Percentiles rank a stretch among this genome's conserved stretches.
phyloP scores from a whole-genome alignment of 1,140 invertebrate species.

The Zaprionus tsacasi region DNA sequence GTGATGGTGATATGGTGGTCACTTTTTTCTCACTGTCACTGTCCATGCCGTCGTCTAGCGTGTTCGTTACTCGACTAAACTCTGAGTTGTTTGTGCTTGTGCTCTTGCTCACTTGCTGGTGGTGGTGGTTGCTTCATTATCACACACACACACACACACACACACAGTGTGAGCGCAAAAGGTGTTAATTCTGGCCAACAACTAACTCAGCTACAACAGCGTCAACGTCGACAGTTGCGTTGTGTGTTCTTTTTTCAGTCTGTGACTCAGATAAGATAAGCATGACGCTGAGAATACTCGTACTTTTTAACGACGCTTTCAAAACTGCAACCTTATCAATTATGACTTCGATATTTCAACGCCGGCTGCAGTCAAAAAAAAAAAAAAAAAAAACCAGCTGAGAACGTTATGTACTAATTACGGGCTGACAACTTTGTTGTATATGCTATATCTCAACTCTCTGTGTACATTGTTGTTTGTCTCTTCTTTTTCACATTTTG shows the following conservation, averaged over 20 bases:
- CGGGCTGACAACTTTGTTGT: constrained; percentile 12
- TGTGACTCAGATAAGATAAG: constrained; percentile 56
- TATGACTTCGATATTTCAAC: constrained; percentile 37
- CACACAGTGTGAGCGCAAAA: constrained; percentile 40
- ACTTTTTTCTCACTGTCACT: constrained; percentile 56
- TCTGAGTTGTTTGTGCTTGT: background rate
- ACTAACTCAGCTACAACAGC: constrained; percentile 28
- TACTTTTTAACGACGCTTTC: constrained; percentile 25
- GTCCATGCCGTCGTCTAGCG: constrained; percentile 58
- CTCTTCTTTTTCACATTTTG: constrained; percentile 15
- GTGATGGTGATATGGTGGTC: constrained; percentile 16
- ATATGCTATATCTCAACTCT: background rate
- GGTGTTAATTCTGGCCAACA: constrained; percentile 74
- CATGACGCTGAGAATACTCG: constrained; percentile 18
- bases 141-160: constrained; percentile 67
- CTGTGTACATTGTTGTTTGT: constrained; percentile 3
- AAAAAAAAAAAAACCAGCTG: background rate
- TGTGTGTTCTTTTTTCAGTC: constrained; percentile 17
- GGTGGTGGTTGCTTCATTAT: constrained; percentile 60
- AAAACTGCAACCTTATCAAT: constrained; percentile 58
- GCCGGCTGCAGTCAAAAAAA: constrained; percentile 10
- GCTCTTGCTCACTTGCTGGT: background rate
- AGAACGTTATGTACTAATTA: constrained; percentile 31
- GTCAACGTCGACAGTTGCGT: constrained; percentile 40
- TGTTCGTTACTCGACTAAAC: constrained; percentile 55